These are phyloP conservation scores for Ctenochaetus hawaiiensis DNA, from an alignment of 2,797 vertebrate genomes.

Conservation along the genomic window DNA sequence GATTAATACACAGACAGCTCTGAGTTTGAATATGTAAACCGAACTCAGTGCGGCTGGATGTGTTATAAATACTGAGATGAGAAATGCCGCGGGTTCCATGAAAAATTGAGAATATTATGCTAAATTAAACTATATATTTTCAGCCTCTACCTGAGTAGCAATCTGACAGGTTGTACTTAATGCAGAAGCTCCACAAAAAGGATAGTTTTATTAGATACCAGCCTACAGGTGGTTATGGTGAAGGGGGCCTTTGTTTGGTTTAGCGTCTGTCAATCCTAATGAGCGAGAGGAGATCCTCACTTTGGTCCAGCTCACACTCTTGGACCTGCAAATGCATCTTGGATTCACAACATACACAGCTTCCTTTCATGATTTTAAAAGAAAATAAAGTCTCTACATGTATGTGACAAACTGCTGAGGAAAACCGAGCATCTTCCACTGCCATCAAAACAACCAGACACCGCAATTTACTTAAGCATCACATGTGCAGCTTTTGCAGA, in stretches of 20 bases:
- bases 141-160: slow-evolving; percentile 1
- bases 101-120: slow-evolving; percentile 3
- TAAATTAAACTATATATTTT: slow-evolving; percentile 17
- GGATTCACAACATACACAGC: slow-evolving; percentile 23
- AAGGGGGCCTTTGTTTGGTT: slow-evolving; percentile 10
- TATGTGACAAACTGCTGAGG: slow-evolving; percentile 3
- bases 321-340: slow-evolving; percentile 7
- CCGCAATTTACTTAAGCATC: slow-evolving; percentile 21
- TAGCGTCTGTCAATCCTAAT: slow-evolving; percentile 8
- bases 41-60: background rate
- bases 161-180: slow-evolving; percentile 1
- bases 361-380: slow-evolving; percentile 12
- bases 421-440: slow-evolving; percentile 33
- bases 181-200: background rate
- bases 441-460: slow-evolving; percentile 37
- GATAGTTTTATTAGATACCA: background rate
- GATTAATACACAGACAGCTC: slow-evolving; percentile 8
- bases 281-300: background rate
- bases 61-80: slow-evolving; percentile 16
- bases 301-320: background rate
- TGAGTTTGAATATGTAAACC: slow-evolving; percentile 16
- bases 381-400: slow-evolving; percentile 18
- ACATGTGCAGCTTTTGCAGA: slow-evolving; percentile 37
- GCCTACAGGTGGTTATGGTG: slow-evolving; percentile 14
- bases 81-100: background rate